Conservation (phyloP, 2,797 vertebrate genomes). For the Pantherophis vulpinus region DNA sequence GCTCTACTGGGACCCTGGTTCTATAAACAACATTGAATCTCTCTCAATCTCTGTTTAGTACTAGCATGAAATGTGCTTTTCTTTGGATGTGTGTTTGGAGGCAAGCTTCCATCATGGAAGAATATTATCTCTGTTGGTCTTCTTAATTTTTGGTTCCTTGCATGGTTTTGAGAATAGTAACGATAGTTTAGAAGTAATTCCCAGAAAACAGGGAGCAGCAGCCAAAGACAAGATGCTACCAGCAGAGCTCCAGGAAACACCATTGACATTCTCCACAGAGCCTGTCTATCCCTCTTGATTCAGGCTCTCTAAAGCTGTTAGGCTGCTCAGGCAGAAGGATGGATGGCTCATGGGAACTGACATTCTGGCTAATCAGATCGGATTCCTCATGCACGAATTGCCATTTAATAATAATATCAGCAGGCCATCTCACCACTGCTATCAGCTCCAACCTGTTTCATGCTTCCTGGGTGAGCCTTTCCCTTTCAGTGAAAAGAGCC, state of each 20-base stretch:
- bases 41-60: neutral
- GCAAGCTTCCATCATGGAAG: neutral
- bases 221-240: neutral
- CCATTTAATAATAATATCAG: neutral
- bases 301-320: conserved; percentile 12
- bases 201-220: neutral
- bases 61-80: neutral
- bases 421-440: neutral
- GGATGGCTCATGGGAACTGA: neutral
- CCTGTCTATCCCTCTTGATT: neutral
- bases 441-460: neutral
- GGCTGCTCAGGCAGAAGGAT: neutral
- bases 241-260: neutral
- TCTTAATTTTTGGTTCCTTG: neutral
- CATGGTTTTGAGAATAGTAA: neutral
- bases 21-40: neutral
- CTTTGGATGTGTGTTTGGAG: neutral
- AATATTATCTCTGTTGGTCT: neutral
- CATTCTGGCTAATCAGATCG: neutral
- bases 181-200: neutral
- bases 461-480: neutral
- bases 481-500: neutral
- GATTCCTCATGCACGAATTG: conserved; percentile 1
- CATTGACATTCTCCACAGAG: neutral
- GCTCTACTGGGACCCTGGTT: neutral